Conservation (phyloP, 2,888 invertebrate species). For the Diabrotica balteata region DNA sequence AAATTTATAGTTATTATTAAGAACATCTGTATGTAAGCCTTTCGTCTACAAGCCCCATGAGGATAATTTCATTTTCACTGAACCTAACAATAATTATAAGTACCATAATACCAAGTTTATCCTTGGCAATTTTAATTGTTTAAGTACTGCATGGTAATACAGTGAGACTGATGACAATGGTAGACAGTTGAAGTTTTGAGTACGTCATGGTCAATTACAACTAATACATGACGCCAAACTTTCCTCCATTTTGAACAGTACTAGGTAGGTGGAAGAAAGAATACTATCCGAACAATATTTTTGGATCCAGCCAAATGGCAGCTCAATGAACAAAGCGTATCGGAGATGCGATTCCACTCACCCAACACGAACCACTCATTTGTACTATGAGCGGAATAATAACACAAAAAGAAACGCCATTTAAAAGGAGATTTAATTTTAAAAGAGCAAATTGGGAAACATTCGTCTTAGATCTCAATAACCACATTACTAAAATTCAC, state of each 20-base stretch:
- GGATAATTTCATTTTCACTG: background rate
- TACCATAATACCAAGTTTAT: background rate
- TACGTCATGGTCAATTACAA: background rate
- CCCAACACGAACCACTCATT: background rate
- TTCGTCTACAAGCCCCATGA: background rate
- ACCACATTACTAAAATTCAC: too few relatives aligned
- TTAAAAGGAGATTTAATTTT: background rate
- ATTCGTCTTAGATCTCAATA: too few relatives aligned
- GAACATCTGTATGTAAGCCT: too few relatives aligned
- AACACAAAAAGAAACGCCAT: background rate
- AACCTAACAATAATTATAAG: background rate
- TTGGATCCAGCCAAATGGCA: background rate
- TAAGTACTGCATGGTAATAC: background rate
- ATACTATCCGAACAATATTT: background rate
- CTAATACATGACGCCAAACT: background rate
- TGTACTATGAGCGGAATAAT: background rate
- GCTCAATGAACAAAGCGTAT: background rate
- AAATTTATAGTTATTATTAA: too few relatives aligned
- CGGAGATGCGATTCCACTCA: background rate
- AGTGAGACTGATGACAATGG: background rate
- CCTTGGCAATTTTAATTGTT: background rate
- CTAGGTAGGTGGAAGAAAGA: background rate
- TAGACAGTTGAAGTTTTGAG: background rate
- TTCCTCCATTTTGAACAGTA: background rate
- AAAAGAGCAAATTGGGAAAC: background rate